phyloP scores from a whole-genome alignment of 1,140 invertebrate species.

The Drosophila lacertosa region DNA sequence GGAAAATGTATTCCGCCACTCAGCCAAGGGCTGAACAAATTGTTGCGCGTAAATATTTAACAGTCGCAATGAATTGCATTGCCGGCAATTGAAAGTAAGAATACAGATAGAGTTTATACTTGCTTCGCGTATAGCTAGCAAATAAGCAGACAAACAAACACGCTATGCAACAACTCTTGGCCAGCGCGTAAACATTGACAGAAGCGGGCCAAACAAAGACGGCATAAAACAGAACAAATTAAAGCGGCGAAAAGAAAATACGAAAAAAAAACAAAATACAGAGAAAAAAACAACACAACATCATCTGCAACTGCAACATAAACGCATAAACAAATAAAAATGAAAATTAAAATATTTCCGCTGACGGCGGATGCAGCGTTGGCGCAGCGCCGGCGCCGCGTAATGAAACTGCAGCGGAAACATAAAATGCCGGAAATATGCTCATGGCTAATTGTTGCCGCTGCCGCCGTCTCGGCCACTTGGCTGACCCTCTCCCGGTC shows the following conservation, averaged over 20 bases:
- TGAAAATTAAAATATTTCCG: conserved; percentile 81
- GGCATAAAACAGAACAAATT: background rate
- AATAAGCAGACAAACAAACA: background rate
- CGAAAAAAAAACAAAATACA: conserved; percentile 7
- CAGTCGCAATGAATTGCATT: conserved; percentile 30
- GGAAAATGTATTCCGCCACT: conserved; percentile 46
- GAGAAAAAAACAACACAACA: background rate
- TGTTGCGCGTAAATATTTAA: conserved; percentile 64
- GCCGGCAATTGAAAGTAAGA: conserved; percentile 56
- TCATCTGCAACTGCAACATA: too few species aligned
- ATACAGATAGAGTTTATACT: conserved; percentile 7
- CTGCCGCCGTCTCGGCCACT: conserved; percentile 53
- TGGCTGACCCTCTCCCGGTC: conserved; percentile 56
- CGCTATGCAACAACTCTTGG: conserved; percentile 25
- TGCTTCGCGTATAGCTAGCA: conserved; percentile 6
- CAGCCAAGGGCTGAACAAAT: conserved; percentile 56
- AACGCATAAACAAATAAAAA: conserved; percentile 65
- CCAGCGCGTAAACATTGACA: conserved; percentile 34
- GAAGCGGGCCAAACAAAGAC: conserved; percentile 11
- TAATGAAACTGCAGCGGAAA: conserved; percentile 75
- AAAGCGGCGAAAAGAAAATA: conserved; percentile 17
- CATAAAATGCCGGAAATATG: conserved; percentile 83
- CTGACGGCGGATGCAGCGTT: conserved; percentile 63
- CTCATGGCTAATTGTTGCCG: conserved; percentile 81
- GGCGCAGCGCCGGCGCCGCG: conserved; percentile 36